Conservation (phyloP, 2,888 invertebrate species). For the Callinectes sapidus region DNA sequence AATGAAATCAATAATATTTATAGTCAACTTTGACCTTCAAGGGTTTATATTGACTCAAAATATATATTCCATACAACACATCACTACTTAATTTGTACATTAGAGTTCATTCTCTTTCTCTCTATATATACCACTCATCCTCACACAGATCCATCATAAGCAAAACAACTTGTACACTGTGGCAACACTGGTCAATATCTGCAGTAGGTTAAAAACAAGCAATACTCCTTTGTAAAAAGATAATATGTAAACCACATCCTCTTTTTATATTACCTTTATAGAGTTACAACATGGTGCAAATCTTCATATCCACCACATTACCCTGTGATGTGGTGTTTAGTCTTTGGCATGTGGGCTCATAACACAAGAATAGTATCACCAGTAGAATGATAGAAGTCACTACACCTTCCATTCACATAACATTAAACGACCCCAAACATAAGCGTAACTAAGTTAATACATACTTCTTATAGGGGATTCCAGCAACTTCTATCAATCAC, state of each 20-base stretch:
- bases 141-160: slow-evolving; percentile 39
- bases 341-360: slow-evolving; percentile 68
- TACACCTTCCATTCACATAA: slow-evolving; percentile 38
- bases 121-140: slow-evolving; percentile 10
- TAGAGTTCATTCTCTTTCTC: slow-evolving; percentile 23
- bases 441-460: slow-evolving; percentile 30
- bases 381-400: slow-evolving; percentile 55
- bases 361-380: slow-evolving; percentile 50
- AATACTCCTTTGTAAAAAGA: slow-evolving; percentile 58
- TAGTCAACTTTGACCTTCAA: slow-evolving; percentile 46
- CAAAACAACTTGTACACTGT: slow-evolving; percentile 58
- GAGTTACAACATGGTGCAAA: slow-evolving; percentile 62
- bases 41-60: slow-evolving; percentile 45
- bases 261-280: slow-evolving; percentile 60
- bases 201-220: slow-evolving; percentile 63
- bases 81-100: slow-evolving; percentile 36
- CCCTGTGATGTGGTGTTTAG: slow-evolving; percentile 55
- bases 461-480: slow-evolving; percentile 34
- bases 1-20: slow-evolving; percentile 20
- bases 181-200: slow-evolving; percentile 67
- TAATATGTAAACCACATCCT: slow-evolving; percentile 62
- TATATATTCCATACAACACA: slow-evolving; percentile 17
- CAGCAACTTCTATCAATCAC: slow-evolving; percentile 39
- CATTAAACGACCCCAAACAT: slow-evolving; percentile 30
- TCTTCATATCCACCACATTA: slow-evolving; percentile 52